Evolutionary conservation across 2,888 invertebrate species (phyloP), one percentile per base, ranked within the genome.

Genomic region (Cyrtodaria siliqua): DNA sequence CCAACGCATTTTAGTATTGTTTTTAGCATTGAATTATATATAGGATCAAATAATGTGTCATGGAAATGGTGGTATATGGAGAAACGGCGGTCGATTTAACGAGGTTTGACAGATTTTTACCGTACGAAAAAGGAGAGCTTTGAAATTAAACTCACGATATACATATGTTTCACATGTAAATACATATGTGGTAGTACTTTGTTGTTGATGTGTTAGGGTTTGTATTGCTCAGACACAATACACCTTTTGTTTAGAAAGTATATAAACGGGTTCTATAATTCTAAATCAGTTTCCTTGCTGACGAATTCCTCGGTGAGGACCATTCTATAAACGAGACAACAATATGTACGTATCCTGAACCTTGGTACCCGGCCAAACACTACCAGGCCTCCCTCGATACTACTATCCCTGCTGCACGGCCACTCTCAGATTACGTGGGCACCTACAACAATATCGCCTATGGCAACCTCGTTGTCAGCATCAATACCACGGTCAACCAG

Each of bases 331-430:
- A 92, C 73, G 60, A 76, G 23, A 84, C 87, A 1, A 85, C 87
- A 1, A 77, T 89, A 8, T 92, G 92, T 66, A 84, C 86, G 4
- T 92, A 87, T 77, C 91, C 91, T 0, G 79, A 87, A 27, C 87
- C 87, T 16, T 87, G 86, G 85, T 62, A 63, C 38, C 40, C 8
- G 8, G 24, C 69, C 12, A 44, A 29, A 9, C 27, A 26, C 4
- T 3, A 38, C 9, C 40, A 12, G 8, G 18, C 62, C 18, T 16
- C 27, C 6, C 74, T 81, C 14, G 52, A 74, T 40, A 80, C 67
- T 44, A 75, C 57, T 23, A 14, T 55, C 18, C 49, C 29, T 2
- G 49, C 82, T 1, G 50, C 66, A 8, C 69, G 77, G 47, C 38
- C 73, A 6, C 55, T 76, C 6, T 33, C 62, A 12, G 52, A 69